A percentile compares a stretch with the other conserved stretches of the same genome.
Conservation (phyloP, 2,888 invertebrate species). For the Ferdinandea cuprea region DNA sequence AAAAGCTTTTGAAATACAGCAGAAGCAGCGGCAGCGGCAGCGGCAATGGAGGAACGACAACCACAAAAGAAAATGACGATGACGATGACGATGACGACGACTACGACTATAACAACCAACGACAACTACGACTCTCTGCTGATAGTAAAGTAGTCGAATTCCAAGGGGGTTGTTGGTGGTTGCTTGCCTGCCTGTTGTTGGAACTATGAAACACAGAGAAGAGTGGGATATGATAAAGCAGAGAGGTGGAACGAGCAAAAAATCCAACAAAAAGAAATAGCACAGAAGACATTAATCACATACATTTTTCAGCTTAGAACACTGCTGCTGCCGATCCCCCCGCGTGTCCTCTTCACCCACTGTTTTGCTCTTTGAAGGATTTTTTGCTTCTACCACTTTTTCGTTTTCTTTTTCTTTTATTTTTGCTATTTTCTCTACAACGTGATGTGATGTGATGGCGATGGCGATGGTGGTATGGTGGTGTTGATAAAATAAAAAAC, state of each 20-base stretch:
- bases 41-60: constrained; percentile 42
- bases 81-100: constrained; percentile 17
- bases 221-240: too few species aligned
- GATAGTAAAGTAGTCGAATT: constrained; percentile 47
- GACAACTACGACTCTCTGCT: constrained; percentile 21
- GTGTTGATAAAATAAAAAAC: constrained; percentile 13
- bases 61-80: constrained; percentile 56
- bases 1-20: constrained; percentile 47
- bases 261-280: constrained; percentile 18
- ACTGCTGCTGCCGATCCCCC: constrained; percentile 5
- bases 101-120: constrained; percentile 31
- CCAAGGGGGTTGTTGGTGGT: constrained; percentile 32
- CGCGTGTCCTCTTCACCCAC: not conserved
- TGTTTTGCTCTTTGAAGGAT: constrained; percentile 38
- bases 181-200: too few species aligned
- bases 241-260: constrained; percentile 3
- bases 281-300: constrained; percentile 66
- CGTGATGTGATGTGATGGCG: not conserved
- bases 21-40: constrained; percentile 10
- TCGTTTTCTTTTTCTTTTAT: constrained; percentile 3
- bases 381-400: too few species aligned
- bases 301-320: constrained; percentile 60
- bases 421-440: not conserved
- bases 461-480: constrained; percentile 1
- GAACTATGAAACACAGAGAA: too few species aligned